These are phyloP conservation scores for Acipenser oxyrinchus DNA, from an alignment of 2,797 vertebrate species.

Conservation along the genomic window DNA sequence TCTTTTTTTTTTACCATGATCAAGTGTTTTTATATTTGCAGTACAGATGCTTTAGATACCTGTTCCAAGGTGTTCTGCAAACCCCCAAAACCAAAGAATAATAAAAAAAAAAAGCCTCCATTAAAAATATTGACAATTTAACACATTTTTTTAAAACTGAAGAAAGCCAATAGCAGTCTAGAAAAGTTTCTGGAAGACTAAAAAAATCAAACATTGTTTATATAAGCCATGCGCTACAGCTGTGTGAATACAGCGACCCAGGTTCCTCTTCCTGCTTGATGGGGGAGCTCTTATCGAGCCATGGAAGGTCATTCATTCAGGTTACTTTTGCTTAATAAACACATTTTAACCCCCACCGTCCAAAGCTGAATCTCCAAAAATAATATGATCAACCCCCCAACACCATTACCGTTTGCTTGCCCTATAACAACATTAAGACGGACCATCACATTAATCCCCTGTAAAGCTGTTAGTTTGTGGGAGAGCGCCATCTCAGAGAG, in stretches of 20 bases:
- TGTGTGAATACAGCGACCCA: neutral
- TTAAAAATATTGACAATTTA: no score
- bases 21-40: no score
- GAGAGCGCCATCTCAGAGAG: slow-evolving; percentile 13
- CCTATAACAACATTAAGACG: slow-evolving; percentile 31
- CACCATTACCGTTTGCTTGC: neutral
- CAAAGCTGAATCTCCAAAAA: neutral
- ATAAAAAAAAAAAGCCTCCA: no score
- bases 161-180: neutral
- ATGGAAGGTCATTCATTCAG: neutral
- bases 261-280: neutral
- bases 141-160: no score
- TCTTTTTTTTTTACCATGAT: no score
- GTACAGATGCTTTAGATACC: no score
- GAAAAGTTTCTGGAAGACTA: neutral
- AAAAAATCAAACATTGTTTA: neutral
- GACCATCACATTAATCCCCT: slow-evolving; percentile 25
- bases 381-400: neutral
- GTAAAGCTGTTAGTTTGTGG: slow-evolving; percentile 13
- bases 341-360: neutral
- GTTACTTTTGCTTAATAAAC: neutral
- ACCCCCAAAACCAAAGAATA: no score
- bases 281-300: neutral
- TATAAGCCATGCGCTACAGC: no score
- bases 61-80: no score